These are phyloP conservation scores for Uloborus diversus DNA, from an alignment of 1,140 invertebrate genomes.

Conservation along the genomic window DNA sequence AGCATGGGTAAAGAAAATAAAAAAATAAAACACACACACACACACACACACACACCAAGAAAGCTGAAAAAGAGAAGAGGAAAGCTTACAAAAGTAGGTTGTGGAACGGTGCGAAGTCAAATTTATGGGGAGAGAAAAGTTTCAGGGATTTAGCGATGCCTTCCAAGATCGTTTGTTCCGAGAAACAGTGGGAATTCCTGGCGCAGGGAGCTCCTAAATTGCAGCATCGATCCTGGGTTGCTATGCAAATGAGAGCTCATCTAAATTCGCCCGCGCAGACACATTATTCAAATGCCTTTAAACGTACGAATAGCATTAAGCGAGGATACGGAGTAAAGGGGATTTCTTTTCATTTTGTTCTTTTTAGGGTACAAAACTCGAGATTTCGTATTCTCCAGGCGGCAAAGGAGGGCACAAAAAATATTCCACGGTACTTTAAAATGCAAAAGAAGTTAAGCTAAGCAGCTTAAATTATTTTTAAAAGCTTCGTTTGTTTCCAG, in stretches of 20 bases:
- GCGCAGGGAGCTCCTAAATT: slow-evolving; percentile 8
- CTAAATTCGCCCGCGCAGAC: slow-evolving; percentile 22
- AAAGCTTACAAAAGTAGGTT: background rate
- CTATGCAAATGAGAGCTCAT: slow-evolving; percentile 46
- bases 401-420: background rate
- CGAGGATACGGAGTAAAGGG: slow-evolving; percentile 10
- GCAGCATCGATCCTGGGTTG: slow-evolving; percentile 16
- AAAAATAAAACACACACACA: too few relatives aligned
- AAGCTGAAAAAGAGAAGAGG: background rate
- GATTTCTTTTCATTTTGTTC: background rate
- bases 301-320: slow-evolving; percentile 52
- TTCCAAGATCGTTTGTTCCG: slow-evolving; percentile 21
- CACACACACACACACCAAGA: too few relatives aligned
- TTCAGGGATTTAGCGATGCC: slow-evolving; percentile 40
- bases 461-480: background rate
- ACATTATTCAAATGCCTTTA: slow-evolving; percentile 51
- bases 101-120: slow-evolving; percentile 28
- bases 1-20: background rate
- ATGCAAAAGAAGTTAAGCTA: background rate
- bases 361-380: background rate
- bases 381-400: background rate
- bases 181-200: slow-evolving; percentile 7
- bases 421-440: background rate
- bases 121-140: slow-evolving; percentile 40
- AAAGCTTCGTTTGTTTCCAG: too few relatives aligned